A percentile compares a stretch with the other conserved stretches of the same genome.
Conservation (phyloP, 2,888 invertebrate species). For the Melanostoma scalare region DNA sequence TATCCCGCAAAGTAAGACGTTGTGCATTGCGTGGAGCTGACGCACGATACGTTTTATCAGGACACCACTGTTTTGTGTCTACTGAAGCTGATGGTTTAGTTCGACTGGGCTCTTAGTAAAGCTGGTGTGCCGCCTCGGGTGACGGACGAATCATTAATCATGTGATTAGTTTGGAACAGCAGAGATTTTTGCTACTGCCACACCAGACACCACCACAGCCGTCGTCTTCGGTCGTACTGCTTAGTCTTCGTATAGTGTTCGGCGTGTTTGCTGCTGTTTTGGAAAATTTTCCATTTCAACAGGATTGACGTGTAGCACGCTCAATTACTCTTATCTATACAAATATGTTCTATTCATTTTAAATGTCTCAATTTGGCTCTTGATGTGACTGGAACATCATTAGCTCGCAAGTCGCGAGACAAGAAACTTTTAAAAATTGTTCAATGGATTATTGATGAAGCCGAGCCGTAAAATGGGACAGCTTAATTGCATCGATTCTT, state of each 20-base stretch:
- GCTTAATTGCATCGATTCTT: too few relatives aligned
- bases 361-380: slow-evolving; percentile 52
- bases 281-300: slow-evolving; percentile 62
- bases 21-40: slow-evolving; percentile 63
- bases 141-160: slow-evolving; percentile 78
- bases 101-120: slow-evolving; percentile 5
- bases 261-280: slow-evolving; percentile 31
- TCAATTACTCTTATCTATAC: slow-evolving; percentile 66
- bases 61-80: slow-evolving; percentile 49
- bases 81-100: neutral
- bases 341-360: slow-evolving; percentile 50
- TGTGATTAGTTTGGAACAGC: slow-evolving; percentile 79
- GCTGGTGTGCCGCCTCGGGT: slow-evolving; percentile 65
- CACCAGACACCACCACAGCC: neutral
- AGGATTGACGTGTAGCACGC: slow-evolving; percentile 63
- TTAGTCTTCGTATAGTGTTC: neutral
- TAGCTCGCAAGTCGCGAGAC: neutral
- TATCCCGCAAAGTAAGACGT: slow-evolving; percentile 67
- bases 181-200: slow-evolving; percentile 75
- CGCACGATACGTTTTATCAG: slow-evolving; percentile 67
- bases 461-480: too few relatives aligned
- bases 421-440: neutral
- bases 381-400: slow-evolving; percentile 21
- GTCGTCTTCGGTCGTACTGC: neutral
- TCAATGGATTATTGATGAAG: too few relatives aligned